Evolutionary conservation across 53 echinoderm and acorn worm genomes (phyloP).

Genomic region (Antedon mediterranea): DNA sequence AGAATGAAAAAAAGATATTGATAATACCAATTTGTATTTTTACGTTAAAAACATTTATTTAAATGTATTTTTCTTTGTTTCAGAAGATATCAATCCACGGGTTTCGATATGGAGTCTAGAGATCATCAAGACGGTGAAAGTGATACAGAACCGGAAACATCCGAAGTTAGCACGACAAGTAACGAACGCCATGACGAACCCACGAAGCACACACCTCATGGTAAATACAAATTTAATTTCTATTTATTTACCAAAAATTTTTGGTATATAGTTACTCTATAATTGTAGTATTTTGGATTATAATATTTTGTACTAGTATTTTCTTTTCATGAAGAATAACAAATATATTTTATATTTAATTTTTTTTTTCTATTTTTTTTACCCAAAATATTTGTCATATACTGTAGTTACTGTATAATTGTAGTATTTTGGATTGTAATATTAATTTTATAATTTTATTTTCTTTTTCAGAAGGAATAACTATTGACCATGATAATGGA

Average conservation of each 20-base stretch:
- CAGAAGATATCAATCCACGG: constrained; percentile 75
- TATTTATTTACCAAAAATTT: background rate
- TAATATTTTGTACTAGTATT: no score
- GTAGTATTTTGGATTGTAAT: background rate
- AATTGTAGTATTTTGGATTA: background rate
- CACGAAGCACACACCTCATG: background rate
- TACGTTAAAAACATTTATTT: background rate
- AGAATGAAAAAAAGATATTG: no score
- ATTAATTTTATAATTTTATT: background rate
- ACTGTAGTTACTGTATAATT: background rate
- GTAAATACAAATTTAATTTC: background rate
- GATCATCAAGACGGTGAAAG: constrained; percentile 71
- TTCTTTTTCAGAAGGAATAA: background rate
- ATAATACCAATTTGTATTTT: no score
- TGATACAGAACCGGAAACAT: constrained; percentile 63
- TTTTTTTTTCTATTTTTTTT: no score
- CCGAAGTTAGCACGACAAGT: constrained; percentile 91
- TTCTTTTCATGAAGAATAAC: no score
- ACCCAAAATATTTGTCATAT: background rate
- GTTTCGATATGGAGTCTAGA: constrained; percentile 66
- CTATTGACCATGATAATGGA: background rate
- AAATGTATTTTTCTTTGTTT: background rate
- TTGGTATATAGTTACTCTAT: background rate
- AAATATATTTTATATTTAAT: no score
- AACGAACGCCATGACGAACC: constrained; percentile 64